Conservation (phyloP, 1,140 invertebrate species). For the Heliconius eleuchia region DNA sequence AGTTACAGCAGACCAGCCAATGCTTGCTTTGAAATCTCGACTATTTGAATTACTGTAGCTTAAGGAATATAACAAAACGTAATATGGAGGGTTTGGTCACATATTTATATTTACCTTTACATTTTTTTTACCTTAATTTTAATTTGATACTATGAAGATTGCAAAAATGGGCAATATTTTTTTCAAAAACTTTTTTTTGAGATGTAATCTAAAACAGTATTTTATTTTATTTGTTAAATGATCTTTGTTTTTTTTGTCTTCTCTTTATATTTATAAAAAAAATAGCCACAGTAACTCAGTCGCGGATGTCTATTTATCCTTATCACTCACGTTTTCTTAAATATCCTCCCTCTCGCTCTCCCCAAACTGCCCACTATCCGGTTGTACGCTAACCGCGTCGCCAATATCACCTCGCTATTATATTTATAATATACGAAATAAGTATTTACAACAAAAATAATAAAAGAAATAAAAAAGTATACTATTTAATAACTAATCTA, state of each 20-base stretch:
- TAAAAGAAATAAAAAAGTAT: background rate
- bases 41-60: conserved; percentile 2
- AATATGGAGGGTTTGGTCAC: too few relatives aligned
- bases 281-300: background rate
- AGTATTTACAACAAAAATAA: background rate
- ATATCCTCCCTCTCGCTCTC: conserved; percentile 70
- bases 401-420: conserved; percentile 53
- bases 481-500: background rate
- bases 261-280: too few relatives aligned
- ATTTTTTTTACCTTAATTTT: background rate
- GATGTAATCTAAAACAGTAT: too few relatives aligned
- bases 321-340: conserved; percentile 76
- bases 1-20: conserved; percentile 8
- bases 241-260: too few relatives aligned
- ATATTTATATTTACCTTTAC: too few relatives aligned
- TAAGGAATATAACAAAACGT: background rate
- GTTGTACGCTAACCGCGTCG: conserved; percentile 62
- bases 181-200: too few relatives aligned
- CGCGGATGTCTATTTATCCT: conserved; percentile 39
- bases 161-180: background rate
- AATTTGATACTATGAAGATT: background rate
- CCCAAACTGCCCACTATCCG: conserved; percentile 64
- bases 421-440: background rate
- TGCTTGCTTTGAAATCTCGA: background rate
- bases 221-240: too few relatives aligned